phyloP scores from a whole-genome alignment of 2,797 vertebrate species.

The Ceyx erithaca region DNA sequence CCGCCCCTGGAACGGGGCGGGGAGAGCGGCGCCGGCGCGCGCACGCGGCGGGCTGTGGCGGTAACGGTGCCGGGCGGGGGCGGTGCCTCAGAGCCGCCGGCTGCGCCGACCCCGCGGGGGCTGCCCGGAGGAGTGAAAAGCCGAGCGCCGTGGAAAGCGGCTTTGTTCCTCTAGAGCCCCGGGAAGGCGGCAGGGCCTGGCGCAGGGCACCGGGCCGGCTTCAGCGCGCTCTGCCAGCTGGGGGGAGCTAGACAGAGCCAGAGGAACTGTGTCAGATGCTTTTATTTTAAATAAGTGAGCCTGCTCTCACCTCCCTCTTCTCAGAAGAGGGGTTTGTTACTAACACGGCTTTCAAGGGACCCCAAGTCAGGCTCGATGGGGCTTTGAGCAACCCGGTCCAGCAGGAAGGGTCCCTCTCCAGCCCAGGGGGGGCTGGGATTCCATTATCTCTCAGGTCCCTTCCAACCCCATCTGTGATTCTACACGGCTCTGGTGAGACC shows the following conservation, averaged over 20 bases:
- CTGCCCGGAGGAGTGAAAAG: no score
- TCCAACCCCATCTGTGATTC: not conserved
- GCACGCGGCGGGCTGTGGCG: not conserved
- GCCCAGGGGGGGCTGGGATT: not conserved
- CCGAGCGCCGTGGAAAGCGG: no score
- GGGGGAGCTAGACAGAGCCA: rapidly evolving
- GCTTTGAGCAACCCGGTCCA: not conserved
- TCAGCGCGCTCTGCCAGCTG: rapidly evolving
- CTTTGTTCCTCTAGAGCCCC: not conserved
- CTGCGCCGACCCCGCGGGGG: no score
- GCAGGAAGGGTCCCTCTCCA: not conserved
- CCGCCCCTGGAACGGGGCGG: not conserved
- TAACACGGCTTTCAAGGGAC: not conserved
- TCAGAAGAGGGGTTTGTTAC: not conserved
- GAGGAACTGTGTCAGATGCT: not conserved
- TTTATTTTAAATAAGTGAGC: no score
- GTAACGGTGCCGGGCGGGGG: not conserved
- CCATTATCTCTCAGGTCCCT: not conserved
- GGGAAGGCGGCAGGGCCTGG: not conserved
- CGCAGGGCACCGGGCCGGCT: no score
- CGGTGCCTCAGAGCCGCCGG: not conserved
- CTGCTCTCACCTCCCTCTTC: rapidly evolving
- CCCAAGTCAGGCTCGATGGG: not conserved
- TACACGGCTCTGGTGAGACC: no score
- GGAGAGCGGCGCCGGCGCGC: not conserved